Evolutionary conservation across 2,797 vertebrate species (phyloP).

Genomic region (Phrynocephalus vlangalii): DNA sequence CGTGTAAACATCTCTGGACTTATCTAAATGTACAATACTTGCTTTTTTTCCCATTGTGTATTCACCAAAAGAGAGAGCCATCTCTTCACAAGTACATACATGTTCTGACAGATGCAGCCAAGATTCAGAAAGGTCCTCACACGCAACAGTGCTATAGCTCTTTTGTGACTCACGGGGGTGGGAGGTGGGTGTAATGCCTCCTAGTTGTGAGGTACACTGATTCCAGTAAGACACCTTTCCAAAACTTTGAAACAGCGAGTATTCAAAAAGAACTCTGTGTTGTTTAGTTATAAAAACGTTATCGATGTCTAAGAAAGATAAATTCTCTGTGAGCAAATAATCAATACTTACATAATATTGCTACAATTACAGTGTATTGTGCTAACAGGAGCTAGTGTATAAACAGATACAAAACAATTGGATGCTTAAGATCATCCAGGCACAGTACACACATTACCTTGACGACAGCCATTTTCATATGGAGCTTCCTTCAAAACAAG

Average conservation of each 20-base stretch:
- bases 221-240: slow-evolving; percentile 68
- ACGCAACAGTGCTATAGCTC: slow-evolving; percentile 62
- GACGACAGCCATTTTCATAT: slow-evolving; percentile 8
- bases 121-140: slow-evolving; percentile 55
- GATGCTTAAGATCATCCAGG: slow-evolving; percentile 44
- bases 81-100: slow-evolving; percentile 68
- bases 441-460: slow-evolving; percentile 32
- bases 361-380: slow-evolving; percentile 58
- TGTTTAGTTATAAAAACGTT: slow-evolving; percentile 66
- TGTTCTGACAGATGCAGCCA: slow-evolving; percentile 58
- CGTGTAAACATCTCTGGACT: slow-evolving; percentile 48
- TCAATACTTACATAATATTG: slow-evolving; percentile 71
- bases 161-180: slow-evolving; percentile 64
- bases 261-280: slow-evolving; percentile 55
- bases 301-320: slow-evolving; percentile 64
- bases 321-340: slow-evolving; percentile 65
- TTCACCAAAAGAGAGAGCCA: slow-evolving; percentile 58
- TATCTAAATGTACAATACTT: slow-evolving; percentile 60
- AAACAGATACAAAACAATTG: slow-evolving; percentile 52
- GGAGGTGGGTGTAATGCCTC: slow-evolving; percentile 40
- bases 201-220: slow-evolving; percentile 64
- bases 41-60: slow-evolving; percentile 55
- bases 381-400: slow-evolving; percentile 60
- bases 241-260: slow-evolving; percentile 69
- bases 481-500: slow-evolving; percentile 15